A percentile compares a stretch with the other conserved stretches of the same genome.
These are phyloP conservation scores for Brienomyrus longianalis DNA, from an alignment of 2,113 vertebrate species.

Conservation along the genomic window DNA sequence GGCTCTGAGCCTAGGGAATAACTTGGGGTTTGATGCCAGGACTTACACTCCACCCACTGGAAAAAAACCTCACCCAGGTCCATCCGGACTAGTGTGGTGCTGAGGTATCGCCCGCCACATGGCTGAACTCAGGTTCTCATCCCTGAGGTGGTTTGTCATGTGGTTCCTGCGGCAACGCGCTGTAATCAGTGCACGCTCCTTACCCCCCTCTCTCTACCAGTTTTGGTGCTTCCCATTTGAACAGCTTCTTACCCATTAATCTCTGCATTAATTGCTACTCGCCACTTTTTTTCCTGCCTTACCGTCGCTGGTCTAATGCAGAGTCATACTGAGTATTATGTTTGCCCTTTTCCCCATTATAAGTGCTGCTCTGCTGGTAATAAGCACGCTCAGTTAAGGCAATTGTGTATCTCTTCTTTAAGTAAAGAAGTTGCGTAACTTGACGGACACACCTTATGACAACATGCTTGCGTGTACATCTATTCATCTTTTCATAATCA, in stretches of 20 bases:
- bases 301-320: neutral
- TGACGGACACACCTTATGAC: neutral
- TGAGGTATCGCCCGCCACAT: no score
- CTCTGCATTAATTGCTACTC: neutral
- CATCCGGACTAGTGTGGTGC: no score
- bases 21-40: no score
- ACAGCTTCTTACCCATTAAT: neutral
- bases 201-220: no score
- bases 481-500: neutral
- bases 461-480: neutral
- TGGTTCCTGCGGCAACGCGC: no score
- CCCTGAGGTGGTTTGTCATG: no score
- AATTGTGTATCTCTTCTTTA: neutral
- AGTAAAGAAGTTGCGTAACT: neutral
- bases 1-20: no score
- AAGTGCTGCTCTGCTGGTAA: neutral
- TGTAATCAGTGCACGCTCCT: no score
- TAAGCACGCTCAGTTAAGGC: neutral
- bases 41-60: no score
- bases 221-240: neutral
- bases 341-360: neutral
- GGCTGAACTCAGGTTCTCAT: no score
- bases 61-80: no score
- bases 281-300: neutral
- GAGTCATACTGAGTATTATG: neutral